Evolutionary conservation across 2,113 vertebrate species (phyloP), one percentile per base, ranked within the genome.

Genomic region (Sterrhoptilus dennistouni): DNA sequence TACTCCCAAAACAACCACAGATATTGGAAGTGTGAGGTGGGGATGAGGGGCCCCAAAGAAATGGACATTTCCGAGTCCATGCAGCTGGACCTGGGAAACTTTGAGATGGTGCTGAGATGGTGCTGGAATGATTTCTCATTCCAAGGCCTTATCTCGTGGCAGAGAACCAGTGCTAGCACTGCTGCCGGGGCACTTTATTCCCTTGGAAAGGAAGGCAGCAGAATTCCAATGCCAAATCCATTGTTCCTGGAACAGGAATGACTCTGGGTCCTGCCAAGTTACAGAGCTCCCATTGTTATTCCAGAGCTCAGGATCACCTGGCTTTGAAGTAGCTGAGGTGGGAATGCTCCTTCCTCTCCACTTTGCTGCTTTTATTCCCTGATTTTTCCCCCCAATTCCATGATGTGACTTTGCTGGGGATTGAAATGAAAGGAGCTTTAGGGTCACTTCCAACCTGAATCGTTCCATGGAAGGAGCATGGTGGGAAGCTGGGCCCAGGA

Each of bases 271-370:
- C 72, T 79, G 89, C 75, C 95, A 96, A 96, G 96, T 97, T 95
- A 95, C 95, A 88, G 78, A 97, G 91, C 56, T 36, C 94, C 90
- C 59, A 97, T 97, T 98, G 97, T 98, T 97, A 72, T 21, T 53
- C 52, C 20, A 5, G 66, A 92, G 64, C 78, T 44, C 35, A 3
- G 40, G 74, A 57, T 88, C 38, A 12, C 77, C 69, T 40, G 0
- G 50, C 97, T 98, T 98, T 98, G 98, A 98, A 97, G 98, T 96
- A 59, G 45, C 15, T 40, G 87, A 95, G 57, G 87, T 5, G 1
- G 63, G 75, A 59, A 50, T 0, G 8, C 33, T 79, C 89, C 77
- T 95, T 91, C 65, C 64, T 63, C 65, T 82, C 25, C 1, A 2
- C 71, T 49, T 35, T 60, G 90, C 40, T 54, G 16, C 31, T 80